phyloP scores from a whole-genome alignment of 1,140 invertebrate genomes.

The Ostrea edulis region DNA sequence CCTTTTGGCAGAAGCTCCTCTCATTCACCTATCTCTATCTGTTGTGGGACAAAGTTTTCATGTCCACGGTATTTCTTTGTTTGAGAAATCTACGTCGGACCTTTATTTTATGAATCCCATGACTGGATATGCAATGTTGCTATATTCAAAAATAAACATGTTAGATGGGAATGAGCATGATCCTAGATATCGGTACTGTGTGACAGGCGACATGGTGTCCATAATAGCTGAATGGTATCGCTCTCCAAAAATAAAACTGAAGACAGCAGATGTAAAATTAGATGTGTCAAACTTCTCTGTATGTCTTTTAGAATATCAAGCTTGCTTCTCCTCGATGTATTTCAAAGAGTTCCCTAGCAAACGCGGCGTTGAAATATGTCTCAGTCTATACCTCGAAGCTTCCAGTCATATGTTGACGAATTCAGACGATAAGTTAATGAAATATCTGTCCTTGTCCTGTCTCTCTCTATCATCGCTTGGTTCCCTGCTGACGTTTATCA shows the following conservation, averaged over 20 bases:
- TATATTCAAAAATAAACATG: neutral
- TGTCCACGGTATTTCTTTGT: too few relatives aligned
- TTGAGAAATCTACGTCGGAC: neutral
- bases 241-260: neutral
- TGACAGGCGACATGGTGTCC: neutral
- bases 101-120: neutral
- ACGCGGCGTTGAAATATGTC: neutral
- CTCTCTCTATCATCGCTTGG: neutral
- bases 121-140: neutral
- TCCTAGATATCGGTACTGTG: too few relatives aligned
- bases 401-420: neutral
- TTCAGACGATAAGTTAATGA: too few relatives aligned
- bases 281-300: slow-evolving; percentile 18
- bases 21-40: neutral
- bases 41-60: slow-evolving; percentile 6
- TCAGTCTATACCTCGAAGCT: neutral
- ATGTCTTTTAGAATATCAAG: neutral
- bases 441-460: neutral
- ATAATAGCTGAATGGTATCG: slow-evolving; percentile 16
- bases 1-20: too few relatives aligned
- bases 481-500: neutral
- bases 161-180: too few relatives aligned
- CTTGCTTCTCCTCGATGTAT: neutral
- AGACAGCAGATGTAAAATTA: neutral
- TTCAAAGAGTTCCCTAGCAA: too few relatives aligned